Evolutionary conservation across 2,888 invertebrate species (phyloP).

Genomic region (Polydrusus tereticollis): DNA sequence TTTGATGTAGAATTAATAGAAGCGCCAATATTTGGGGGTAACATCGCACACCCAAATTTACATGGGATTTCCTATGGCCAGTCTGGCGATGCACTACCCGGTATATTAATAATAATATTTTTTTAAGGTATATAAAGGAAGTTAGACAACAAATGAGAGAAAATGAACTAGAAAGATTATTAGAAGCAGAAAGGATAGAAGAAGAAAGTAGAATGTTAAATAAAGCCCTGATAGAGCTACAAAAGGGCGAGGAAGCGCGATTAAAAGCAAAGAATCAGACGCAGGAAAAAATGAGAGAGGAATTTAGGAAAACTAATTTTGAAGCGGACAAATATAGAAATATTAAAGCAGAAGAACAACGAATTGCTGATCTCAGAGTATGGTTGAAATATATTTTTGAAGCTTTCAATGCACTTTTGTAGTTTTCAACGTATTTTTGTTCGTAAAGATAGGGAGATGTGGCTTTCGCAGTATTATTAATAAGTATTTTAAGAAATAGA

Average conservation of each 20-base stretch:
- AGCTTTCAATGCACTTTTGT: background rate
- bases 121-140: constrained; percentile 57
- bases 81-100: too few relatives aligned
- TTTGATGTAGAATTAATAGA: too few relatives aligned
- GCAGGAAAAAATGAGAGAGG: constrained; percentile 71
- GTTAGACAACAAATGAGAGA: constrained; percentile 69
- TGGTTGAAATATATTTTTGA: background rate
- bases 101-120: too few relatives aligned
- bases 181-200: constrained; percentile 77
- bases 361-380: constrained; percentile 75
- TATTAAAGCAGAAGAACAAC: constrained; percentile 76
- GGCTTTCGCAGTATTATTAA: too few relatives aligned
- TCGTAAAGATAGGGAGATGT: too few relatives aligned
- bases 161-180: constrained; percentile 69
- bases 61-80: too few relatives aligned
- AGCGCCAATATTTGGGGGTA: background rate
- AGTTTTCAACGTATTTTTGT: too few relatives aligned
- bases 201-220: constrained; percentile 77
- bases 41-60: background rate
- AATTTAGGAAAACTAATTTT: constrained; percentile 74
- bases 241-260: constrained; percentile 75
- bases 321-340: constrained; percentile 74
- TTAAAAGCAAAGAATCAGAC: constrained; percentile 70
- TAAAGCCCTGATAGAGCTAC: constrained; percentile 74
- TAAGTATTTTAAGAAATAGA: too few relatives aligned